Conservation (phyloP, 2,888 invertebrate genomes). For the Dicyrtoma fusca region DNA sequence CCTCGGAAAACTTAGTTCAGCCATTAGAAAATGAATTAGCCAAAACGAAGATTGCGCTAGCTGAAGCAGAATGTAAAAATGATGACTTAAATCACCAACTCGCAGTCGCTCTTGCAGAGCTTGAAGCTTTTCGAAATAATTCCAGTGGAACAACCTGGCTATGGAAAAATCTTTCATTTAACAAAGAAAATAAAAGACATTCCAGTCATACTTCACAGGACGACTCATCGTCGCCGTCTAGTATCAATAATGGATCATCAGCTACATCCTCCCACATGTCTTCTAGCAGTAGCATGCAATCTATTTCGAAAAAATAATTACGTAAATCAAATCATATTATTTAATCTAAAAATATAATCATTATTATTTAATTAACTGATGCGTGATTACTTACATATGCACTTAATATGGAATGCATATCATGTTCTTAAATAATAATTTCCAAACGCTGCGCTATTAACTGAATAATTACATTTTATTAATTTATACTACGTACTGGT, state of each 20-base stretch:
- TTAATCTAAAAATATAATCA: too few species aligned
- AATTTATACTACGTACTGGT: too few species aligned
- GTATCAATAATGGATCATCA: constrained; percentile 6
- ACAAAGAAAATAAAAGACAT: constrained; percentile 40
- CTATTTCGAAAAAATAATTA: constrained; percentile 14
- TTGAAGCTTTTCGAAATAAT: constrained; percentile 44
- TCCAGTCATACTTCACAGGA: constrained; percentile 22
- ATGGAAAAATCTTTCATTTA: constrained; percentile 53
- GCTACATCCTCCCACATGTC: constrained; percentile 1
- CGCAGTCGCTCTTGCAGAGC: constrained; percentile 41
- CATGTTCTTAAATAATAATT: too few species aligned
- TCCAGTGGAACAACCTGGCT: constrained; percentile 42
- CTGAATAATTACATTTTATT: too few species aligned
- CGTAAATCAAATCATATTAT: too few species aligned
- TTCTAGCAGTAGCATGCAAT: constrained; percentile 26
- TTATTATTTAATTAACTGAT: too few species aligned
- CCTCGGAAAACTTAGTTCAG: constrained; percentile 63
- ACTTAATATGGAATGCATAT: too few species aligned
- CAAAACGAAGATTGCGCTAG: constrained; percentile 93
- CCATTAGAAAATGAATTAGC: constrained; percentile 95
- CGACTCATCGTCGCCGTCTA: not conserved
- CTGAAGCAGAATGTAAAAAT: constrained; percentile 88
- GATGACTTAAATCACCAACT: constrained; percentile 52
- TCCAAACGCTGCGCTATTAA: too few species aligned
- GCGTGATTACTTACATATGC: too few species aligned